These are phyloP conservation scores for Oncorhynchus kisutch DNA, from an alignment of 2,113 vertebrate species.

Conservation along the genomic window DNA sequence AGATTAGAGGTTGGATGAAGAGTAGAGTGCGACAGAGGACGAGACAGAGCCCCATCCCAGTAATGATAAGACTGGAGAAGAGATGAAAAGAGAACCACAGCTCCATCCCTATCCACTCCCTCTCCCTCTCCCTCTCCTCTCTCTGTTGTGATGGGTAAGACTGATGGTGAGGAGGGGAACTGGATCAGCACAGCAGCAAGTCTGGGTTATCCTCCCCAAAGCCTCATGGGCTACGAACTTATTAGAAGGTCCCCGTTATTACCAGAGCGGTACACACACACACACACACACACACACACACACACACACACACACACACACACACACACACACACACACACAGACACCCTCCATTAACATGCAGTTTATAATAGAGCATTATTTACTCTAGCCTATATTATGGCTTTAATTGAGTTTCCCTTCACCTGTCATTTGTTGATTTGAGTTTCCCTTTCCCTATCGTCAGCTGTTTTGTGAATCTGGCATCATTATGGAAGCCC, in stretches of 20 bases:
- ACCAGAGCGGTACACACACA: too few species aligned
- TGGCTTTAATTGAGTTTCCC: not conserved
- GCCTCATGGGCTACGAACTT: too few species aligned
- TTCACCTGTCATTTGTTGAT: not conserved
- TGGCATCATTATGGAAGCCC: slow-evolving; percentile 20
- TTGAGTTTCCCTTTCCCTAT: not conserved
- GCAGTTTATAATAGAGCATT: too few species aligned
- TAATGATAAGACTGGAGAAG: not conserved
- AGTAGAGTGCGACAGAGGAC: not conserved
- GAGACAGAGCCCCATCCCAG: not conserved
- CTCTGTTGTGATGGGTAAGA: slow-evolving; percentile 1
- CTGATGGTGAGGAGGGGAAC: slow-evolving; percentile 12
- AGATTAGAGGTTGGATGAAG: not conserved
- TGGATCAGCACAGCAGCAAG: not conserved
- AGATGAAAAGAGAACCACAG: not conserved
- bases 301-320: too few species aligned
- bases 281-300: too few species aligned
- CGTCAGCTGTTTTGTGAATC: not conserved
- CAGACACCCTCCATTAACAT: too few species aligned
- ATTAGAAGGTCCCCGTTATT: too few species aligned
- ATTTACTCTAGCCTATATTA: too few species aligned
- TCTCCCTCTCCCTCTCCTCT: not conserved
- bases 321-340: too few species aligned
- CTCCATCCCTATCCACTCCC: not conserved
- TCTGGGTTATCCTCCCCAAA: slow-evolving; percentile 13